Base-by-base conservation (phyloP, 2,888 invertebrate genomes). In the Cecidostiba fungosa region DNA sequence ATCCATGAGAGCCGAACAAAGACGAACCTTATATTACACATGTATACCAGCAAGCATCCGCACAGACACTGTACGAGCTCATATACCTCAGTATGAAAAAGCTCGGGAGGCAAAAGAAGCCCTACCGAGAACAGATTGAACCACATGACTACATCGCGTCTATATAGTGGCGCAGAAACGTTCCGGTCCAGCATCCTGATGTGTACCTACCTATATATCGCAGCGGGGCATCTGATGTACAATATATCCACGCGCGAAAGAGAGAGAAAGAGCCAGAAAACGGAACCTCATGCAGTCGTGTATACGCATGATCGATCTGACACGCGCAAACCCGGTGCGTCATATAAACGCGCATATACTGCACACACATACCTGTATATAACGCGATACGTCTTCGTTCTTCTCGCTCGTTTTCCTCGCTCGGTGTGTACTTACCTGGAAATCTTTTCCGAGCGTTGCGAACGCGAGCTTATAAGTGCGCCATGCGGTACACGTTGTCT, bases 301-400 rank as follows among this genome's bases (percentile, higher is more conserved):
- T 19, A 39, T 36, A 85, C 74, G 79, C 77, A 87, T 88, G 93
- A 93, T 93, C 91, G 92, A 93, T 92, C 92, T 92, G 92, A 92
- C 92, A 91, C 91, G 90, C 89, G 89, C 89, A 88, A 91, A 90
- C 90, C 89, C 89, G 90, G 89, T 90, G 90, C 90, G 90, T 91
- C 90, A 91, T 91, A 90, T 91, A 90, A 89, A 87, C 85, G 84
- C 81, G 80, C 83, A n/a, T n/a, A n/a, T n/a, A n/a, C n/a, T n/a
- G 73, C 43, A 23, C 47, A 88, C 88, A 78, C 74, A n/a, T 14
- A 29, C 36, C 0, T 19, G 32, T 74, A 72, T 16, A n/a, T 23
- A 43, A 59, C 70, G 76, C 77, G 77, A 82, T 86, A 82, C 85
- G 82, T 88, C 88, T 87, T 87, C 82, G 73, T 81, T 73, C 32